Conservation (phyloP, 2,888 invertebrate genomes). For the Drosophila leonis region DNA sequence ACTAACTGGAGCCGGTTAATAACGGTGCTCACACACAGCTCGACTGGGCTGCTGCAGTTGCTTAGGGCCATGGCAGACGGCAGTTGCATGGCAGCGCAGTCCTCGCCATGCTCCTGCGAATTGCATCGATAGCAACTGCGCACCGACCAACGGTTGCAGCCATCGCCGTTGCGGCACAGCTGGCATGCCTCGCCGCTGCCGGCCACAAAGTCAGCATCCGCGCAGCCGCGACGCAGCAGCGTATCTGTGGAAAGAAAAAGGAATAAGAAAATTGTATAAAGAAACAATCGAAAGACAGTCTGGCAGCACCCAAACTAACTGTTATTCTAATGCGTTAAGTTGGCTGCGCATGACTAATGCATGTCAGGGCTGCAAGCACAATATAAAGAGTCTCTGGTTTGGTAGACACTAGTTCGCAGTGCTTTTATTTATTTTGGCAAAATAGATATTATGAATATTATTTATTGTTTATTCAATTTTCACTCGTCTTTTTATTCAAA, state of each 20-base stretch:
- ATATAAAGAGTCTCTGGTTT: not conserved
- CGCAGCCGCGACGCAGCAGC: conserved; percentile 78
- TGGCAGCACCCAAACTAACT: not conserved
- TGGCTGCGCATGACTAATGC: conserved; percentile 1
- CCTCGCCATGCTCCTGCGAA: conserved; percentile 63
- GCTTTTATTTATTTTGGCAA: not conserved
- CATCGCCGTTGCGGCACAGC: conserved; percentile 70
- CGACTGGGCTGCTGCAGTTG: conserved; percentile 68
- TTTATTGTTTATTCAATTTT: not conserved
- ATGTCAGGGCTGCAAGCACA: not conserved
- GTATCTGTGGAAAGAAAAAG: conserved; percentile 49
- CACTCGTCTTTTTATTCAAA: not conserved
- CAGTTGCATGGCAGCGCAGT: conserved; percentile 65
- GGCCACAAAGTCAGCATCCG: conserved; percentile 46
- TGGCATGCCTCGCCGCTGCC: conserved; percentile 64
- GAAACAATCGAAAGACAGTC: not conserved
- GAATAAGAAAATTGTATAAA: not conserved
- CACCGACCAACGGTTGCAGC: conserved; percentile 75
- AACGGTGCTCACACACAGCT: conserved; percentile 80
- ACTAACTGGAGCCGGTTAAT: conserved; percentile 64
- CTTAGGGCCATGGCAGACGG: conserved; percentile 54
- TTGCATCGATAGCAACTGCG: conserved; percentile 81
- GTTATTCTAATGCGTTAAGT: conserved; percentile 3
- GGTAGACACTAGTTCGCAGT: not conserved
- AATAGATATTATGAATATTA: not conserved